phyloP scores from a whole-genome alignment of 2,113 vertebrate genomes.

The Nerophis lumbriciformis region DNA sequence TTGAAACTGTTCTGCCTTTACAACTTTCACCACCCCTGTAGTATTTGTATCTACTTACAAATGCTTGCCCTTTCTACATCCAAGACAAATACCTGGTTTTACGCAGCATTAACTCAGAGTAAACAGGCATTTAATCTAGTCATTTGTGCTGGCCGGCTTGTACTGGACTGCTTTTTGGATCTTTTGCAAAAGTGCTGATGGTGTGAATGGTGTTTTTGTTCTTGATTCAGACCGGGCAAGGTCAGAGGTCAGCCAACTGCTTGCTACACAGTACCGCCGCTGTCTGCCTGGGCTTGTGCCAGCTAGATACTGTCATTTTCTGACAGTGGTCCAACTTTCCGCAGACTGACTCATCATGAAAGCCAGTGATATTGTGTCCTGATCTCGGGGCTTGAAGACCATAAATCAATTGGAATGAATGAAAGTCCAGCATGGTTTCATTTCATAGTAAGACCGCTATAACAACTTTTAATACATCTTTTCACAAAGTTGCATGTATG shows the following conservation, averaged over 20 bases:
- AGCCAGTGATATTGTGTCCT: constrained; percentile 40
- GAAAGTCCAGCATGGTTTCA: constrained; percentile 8
- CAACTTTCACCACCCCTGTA: neutral
- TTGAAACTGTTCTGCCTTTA: neutral
- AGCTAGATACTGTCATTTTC: constrained; percentile 51
- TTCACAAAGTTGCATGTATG: constrained; percentile 31
- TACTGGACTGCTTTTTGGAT: constrained; percentile 11
- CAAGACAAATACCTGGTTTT: constrained; percentile 10
- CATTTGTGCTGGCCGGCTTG: constrained; percentile 9
- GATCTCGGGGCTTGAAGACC: constrained; percentile 24
- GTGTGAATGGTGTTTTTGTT: constrained; percentile 58
- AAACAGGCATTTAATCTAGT: constrained; percentile 20
- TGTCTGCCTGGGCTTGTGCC: constrained; percentile 54
- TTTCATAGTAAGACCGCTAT: neutral
- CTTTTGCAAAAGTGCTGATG: constrained; percentile 29
- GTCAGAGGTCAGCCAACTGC: constrained; percentile 50
- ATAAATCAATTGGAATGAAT: constrained; percentile 13
- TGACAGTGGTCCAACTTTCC: constrained; percentile 47
- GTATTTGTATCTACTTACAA: neutral
- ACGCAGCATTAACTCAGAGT: neutral
- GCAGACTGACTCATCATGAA: constrained; percentile 47
- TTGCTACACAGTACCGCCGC: constrained; percentile 46
- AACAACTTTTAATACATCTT: neutral
- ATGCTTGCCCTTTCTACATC: neutral
- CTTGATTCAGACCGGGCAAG: constrained; percentile 50